Base-by-base conservation (phyloP, 2,113 vertebrate species). In the Acanthisitta chloris region DNA sequence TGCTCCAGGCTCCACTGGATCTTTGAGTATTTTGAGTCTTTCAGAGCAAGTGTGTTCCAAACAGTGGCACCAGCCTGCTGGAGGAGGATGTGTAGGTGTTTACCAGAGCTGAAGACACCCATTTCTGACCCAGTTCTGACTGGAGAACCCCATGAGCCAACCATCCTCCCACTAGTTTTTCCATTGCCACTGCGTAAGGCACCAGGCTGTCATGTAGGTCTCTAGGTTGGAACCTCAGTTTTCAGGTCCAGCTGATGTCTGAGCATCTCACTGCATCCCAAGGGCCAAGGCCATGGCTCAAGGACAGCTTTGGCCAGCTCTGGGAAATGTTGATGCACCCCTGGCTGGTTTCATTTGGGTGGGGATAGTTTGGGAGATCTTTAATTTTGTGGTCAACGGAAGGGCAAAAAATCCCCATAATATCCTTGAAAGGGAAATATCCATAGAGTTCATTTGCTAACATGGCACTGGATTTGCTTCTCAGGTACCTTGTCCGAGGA, bases 401-500 rank as follows among this genome's bases (percentile, higher is more conserved):
- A 84, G 3, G 13, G 14, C 1, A 4, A 6, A 20, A 4, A 11
- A 26, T 54, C 33, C 5, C 24, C 3, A 0, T 12, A 6, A 69
- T 95, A 65, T 21, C 40, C 73, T 36, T 4, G 34, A 45, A 66
- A 81, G 43, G 33, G 81, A 49, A 54, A 15, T 17, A 4, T 4
- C 61, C 0, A 0, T 38, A 46, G 46, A 24, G 34, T 46, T 26
- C 19, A 17, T 72, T 38, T 19, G 0, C 42, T 90, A 18, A 83
- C 46, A 2, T 9, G 28, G 25, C 24, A 1, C 73, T 92, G 8
- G 81, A 0, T 92, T 64, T 92, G 46, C 38, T 48, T 94, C 93
- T 40, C 78, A 99, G 99, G 98, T 79, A 92, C 94, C 86, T 96
- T 99, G 94, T 97, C 98, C 17, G 98, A 98, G 31, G 97, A 98